phyloP scores from a whole-genome alignment of 2,797 vertebrate genomes.

The Melanotaenia maccullochi region DNA sequence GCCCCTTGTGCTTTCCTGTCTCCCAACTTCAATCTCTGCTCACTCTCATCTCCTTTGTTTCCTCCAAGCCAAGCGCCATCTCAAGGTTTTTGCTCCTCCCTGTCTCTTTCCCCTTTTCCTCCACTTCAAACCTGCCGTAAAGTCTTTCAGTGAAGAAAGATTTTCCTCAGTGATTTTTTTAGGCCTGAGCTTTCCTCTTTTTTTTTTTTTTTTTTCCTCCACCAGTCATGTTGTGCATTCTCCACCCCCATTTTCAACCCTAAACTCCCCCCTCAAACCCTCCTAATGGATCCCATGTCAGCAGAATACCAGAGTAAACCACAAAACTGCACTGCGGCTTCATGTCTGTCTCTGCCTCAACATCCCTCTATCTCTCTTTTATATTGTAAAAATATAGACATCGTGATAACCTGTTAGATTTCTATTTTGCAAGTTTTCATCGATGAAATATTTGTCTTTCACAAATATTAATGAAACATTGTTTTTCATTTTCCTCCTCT shows the following conservation, averaged over 20 bases:
- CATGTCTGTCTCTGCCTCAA: conserved; percentile 69
- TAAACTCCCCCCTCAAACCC: conserved; percentile 36
- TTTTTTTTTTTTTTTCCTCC: conserved; percentile 10
- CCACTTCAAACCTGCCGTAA: conserved; percentile 54
- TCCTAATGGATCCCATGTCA: conserved; percentile 78
- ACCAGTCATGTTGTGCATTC: conserved; percentile 53
- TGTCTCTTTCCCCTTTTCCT: conserved; percentile 39
- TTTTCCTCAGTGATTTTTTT: conserved; percentile 50
- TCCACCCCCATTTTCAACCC: conserved; percentile 35
- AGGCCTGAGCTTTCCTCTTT: conserved; percentile 34
- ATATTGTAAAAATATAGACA: conserved; percentile 41
- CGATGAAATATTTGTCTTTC: background rate
- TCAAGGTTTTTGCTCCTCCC: conserved; percentile 67
- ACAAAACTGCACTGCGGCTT: conserved; percentile 77
- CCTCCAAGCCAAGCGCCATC: conserved; percentile 66
- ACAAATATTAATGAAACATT: background rate
- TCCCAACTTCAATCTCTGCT: conserved; percentile 69
- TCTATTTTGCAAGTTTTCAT: background rate
- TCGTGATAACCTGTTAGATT: conserved; percentile 19
- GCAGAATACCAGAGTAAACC: conserved; percentile 81
- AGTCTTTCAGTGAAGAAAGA: conserved; percentile 55
- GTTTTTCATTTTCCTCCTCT: conserved; percentile 24
- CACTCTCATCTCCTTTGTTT: conserved; percentile 72
- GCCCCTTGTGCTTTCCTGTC: conserved; percentile 68
- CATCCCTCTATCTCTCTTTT: conserved; percentile 45